Percentiles rank a stretch among this genome's conserved stretches.
These are phyloP conservation scores for Heliornis fulica DNA, from an alignment of 2,113 vertebrate species.

Conservation along the genomic window DNA sequence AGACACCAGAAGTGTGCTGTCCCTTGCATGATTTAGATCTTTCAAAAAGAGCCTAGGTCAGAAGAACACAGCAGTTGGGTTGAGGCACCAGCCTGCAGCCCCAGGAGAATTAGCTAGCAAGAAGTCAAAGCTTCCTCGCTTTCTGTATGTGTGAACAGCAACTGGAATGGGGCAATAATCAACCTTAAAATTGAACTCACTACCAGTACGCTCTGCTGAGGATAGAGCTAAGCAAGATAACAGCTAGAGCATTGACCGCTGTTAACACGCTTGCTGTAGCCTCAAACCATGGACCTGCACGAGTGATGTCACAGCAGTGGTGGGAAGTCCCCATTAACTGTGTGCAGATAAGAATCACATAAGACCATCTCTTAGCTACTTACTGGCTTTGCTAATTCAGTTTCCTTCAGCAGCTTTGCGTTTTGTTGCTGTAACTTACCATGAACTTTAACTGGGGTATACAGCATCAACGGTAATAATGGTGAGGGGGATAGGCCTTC, in stretches of 20 bases:
- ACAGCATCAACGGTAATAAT: neutral
- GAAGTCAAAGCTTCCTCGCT: neutral
- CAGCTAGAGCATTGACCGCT: neutral
- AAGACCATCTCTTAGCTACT: neutral
- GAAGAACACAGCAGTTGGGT: neutral
- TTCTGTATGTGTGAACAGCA: neutral
- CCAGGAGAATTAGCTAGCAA: neutral
- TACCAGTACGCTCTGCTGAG: neutral
- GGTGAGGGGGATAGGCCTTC: neutral
- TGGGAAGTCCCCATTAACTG: neutral
- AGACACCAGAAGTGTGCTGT: neutral
- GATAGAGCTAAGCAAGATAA: neutral
- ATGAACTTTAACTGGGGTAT: neutral
- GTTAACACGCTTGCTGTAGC: neutral
- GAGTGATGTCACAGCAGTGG: neutral
- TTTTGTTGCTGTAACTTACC: neutral
- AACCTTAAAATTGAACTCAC: neutral
- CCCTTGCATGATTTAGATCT: neutral
- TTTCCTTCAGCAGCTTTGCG: neutral
- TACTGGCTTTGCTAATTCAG: neutral
- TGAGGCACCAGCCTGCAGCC: neutral
- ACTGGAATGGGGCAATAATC: neutral
- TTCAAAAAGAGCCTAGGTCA: neutral
- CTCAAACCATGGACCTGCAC: neutral
- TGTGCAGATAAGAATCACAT: neutral